Evolutionary conservation across 92 coral and sea anemone genomes (phyloP).

Genomic region (Plumapathes pennacea): DNA sequence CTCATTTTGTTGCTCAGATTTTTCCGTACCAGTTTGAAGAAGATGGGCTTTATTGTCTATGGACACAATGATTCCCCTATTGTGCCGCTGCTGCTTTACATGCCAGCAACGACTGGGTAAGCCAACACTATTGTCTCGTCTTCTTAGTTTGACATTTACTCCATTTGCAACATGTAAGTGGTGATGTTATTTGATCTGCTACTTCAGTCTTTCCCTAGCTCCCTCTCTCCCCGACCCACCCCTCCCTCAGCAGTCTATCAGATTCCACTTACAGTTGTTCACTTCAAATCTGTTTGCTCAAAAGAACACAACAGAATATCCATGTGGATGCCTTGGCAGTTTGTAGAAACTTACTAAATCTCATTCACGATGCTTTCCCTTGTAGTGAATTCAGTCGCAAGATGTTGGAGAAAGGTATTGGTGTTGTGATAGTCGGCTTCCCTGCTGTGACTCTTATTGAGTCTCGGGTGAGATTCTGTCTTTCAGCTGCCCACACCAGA

Average conservation of each 20-base stretch:
- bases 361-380: not conserved
- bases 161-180: not conserved
- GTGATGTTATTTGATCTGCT: not conserved
- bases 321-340: too few relatives aligned
- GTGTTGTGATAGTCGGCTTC: conserved; percentile 82
- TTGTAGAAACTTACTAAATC: not conserved
- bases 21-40: conserved; percentile 82
- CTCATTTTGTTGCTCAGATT: conserved; percentile 40
- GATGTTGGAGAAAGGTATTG: conserved; percentile 73
- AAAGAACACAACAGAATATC: too few relatives aligned
- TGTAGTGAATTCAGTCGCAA: conserved; percentile 83
- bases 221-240: too few relatives aligned
- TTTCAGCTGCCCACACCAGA: conserved; percentile 87
- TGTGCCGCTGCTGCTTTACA: conserved; percentile 79
- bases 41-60: conserved; percentile 95
- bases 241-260: too few relatives aligned
- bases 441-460: conserved; percentile 86
- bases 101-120: conserved; percentile 95
- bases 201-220: not conserved
- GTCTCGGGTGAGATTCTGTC: conserved; percentile 79
- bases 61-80: conserved; percentile 95
- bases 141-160: not conserved
- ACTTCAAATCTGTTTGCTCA: too few relatives aligned
- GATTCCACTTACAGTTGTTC: too few relatives aligned
- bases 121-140: conserved; percentile 3